Evolutionary conservation across 2,113 vertebrate genomes (phyloP).

Genomic region (Brevimyrus niger): DNA sequence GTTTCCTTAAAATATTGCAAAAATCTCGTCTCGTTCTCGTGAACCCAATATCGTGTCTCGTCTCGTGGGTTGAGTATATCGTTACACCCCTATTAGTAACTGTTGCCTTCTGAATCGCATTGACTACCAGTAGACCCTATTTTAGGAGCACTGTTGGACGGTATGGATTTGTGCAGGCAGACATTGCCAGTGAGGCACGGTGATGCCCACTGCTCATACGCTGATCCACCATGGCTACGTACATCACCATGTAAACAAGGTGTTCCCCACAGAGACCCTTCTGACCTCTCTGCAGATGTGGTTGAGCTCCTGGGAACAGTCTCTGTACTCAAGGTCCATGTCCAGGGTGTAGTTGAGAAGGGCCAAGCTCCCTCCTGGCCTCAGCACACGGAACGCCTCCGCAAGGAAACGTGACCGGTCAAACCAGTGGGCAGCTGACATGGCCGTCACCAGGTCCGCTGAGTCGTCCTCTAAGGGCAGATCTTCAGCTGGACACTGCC

Average conservation of each 20-base stretch:
- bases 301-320: conserved; percentile 52
- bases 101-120: background rate
- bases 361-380: conserved; percentile 59
- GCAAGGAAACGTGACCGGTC: conserved; percentile 52
- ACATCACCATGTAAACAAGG: background rate
- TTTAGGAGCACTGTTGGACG: background rate
- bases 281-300: conserved; percentile 61
- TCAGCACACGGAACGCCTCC: conserved; percentile 62
- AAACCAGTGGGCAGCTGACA: conserved; percentile 74
- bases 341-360: conserved; percentile 61
- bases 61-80: too few relatives aligned
- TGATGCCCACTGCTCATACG: background rate
- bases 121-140: background rate
- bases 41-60: too few relatives aligned
- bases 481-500: conserved; percentile 60
- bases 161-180: background rate
- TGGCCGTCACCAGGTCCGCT: conserved; percentile 62
- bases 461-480: conserved; percentile 58
- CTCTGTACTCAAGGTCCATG: conserved; percentile 54
- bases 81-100: background rate
- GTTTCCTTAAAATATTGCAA: too few relatives aligned
- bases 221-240: background rate
- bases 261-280: background rate
- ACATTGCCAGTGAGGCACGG: background rate
- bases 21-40: too few relatives aligned